Evolutionary conservation across 1,140 invertebrate genomes (phyloP).

Genomic region (Teleogryllus occipitalis): DNA sequence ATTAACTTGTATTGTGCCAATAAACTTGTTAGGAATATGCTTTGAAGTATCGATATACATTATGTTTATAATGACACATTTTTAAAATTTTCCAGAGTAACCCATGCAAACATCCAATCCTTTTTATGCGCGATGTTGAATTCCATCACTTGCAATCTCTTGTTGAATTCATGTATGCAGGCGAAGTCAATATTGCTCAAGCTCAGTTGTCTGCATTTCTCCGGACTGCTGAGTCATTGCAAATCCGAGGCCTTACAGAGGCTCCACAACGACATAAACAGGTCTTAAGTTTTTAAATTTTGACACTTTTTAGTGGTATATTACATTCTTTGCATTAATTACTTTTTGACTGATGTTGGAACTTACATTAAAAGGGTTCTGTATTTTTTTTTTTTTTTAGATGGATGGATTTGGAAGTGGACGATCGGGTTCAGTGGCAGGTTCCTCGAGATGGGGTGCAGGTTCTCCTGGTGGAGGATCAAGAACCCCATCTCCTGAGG

Average conservation of each 20-base stretch:
- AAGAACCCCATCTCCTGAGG: slow-evolving; percentile 8
- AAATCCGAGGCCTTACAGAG: slow-evolving; percentile 78
- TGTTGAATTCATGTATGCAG: slow-evolving; percentile 76
- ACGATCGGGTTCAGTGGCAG: neutral
- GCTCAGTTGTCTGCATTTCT: slow-evolving; percentile 79
- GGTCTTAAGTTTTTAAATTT: neutral
- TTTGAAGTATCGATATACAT: neutral
- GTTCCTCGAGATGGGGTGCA: neutral
- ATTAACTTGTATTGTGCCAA: neutral
- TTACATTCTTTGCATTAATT: too few relatives aligned
- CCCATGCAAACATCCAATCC: slow-evolving; percentile 76
- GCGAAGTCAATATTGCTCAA: slow-evolving; percentile 85
- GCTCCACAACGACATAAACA: slow-evolving; percentile 31
- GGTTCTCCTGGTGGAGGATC: neutral
- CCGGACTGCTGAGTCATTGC: slow-evolving; percentile 76
- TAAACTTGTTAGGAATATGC: too few relatives aligned
- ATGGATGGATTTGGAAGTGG: neutral
- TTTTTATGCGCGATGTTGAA: slow-evolving; percentile 72
- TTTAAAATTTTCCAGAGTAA: slow-evolving; percentile 54
- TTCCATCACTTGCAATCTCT: slow-evolving; percentile 68
- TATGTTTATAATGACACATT: neutral
- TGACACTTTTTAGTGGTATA: too few relatives aligned
- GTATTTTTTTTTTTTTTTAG: neutral
- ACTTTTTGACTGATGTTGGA: too few relatives aligned
- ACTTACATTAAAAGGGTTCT: neutral